phyloP scores from a whole-genome alignment of 2,113 vertebrate genomes.

The Anser brachyrhynchus region DNA sequence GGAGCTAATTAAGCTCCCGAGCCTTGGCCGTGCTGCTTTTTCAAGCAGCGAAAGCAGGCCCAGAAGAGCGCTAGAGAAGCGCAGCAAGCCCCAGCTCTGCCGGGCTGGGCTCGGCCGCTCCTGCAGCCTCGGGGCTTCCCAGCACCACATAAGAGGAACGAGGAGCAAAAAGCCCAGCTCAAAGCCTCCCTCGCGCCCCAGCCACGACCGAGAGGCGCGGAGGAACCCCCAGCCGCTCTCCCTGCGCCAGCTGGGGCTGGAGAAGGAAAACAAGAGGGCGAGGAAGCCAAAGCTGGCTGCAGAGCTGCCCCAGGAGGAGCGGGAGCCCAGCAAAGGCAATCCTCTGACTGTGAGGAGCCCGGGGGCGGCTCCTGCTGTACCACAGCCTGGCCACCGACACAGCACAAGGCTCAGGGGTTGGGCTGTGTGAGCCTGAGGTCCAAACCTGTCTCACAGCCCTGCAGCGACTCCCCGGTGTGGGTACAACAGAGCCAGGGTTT shows the following conservation, averaged over 20 bases:
- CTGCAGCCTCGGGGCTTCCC: background rate
- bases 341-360: background rate
- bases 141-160: background rate
- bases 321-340: background rate
- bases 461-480: background rate
- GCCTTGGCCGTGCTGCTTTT: background rate
- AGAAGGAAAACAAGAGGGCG: background rate
- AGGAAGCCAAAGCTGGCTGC: background rate
- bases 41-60: background rate
- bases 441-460: background rate
- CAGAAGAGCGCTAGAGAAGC: background rate
- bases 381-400: background rate
- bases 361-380: rapidly evolving
- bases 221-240: background rate
- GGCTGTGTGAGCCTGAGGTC: rapidly evolving
- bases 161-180: background rate
- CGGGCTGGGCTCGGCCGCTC: background rate
- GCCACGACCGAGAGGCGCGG: rapidly evolving
- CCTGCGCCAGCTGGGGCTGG: background rate
- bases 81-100: background rate
- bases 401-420: rapidly evolving
- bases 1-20: background rate
- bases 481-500: background rate
- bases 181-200: background rate
- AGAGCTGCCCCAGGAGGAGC: background rate